phyloP scores from a whole-genome alignment of 1,140 invertebrate species.

The Drosophila insularis region DNA sequence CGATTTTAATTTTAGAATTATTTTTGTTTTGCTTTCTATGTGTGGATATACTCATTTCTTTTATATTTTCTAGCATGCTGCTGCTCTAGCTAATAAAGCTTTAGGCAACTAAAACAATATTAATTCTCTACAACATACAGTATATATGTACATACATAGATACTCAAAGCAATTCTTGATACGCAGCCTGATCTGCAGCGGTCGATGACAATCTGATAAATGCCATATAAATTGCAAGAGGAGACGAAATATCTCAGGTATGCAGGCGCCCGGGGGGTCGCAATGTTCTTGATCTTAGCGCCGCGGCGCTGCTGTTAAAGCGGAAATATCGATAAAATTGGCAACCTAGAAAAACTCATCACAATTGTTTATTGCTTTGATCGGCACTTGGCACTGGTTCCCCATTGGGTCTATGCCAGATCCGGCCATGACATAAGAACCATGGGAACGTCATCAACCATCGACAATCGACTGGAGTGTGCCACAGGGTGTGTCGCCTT shows the following conservation, averaged over 20 bases:
- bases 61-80: slow-evolving; percentile 4
- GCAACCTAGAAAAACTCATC: not conserved
- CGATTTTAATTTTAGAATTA: slow-evolving; percentile 34
- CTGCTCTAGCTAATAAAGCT: not conserved
- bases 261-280: slow-evolving; percentile 47
- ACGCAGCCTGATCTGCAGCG: slow-evolving; percentile 58
- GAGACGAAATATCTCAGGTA: slow-evolving; percentile 36
- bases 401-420: not conserved
- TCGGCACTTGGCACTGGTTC: not conserved
- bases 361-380: slow-evolving; percentile 9
- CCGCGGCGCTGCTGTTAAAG: not conserved
- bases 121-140: not conserved
- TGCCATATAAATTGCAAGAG: slow-evolving; percentile 38
- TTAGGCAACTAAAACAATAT: not conserved
- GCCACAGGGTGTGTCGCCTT: slow-evolving; percentile 8
- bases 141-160: slow-evolving; percentile 1
- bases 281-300: slow-evolving; percentile 53
- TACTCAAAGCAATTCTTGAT: slow-evolving; percentile 34
- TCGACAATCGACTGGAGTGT: not conserved
- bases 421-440: slow-evolving; percentile 31
- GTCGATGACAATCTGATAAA: slow-evolving; percentile 60
- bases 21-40: not conserved
- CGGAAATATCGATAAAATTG: slow-evolving; percentile 10
- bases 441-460: not conserved
- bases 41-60: no score